A percentile compares a stretch with the other conserved stretches of the same genome.
phyloP scores from a whole-genome alignment of 2,797 vertebrate genomes.

The Myripristis murdjan region DNA sequence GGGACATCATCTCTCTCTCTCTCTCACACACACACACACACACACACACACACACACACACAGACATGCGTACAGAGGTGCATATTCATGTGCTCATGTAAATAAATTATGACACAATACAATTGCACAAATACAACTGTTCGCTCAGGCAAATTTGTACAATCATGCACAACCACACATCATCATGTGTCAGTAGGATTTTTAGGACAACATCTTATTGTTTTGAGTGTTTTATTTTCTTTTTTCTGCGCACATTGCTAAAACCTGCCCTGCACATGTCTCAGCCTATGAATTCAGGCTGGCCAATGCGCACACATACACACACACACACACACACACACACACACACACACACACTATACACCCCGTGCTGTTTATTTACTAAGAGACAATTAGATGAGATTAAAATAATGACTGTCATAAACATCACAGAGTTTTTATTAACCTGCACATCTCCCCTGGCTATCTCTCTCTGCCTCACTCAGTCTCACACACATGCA shows the following conservation, averaged over 20 bases:
- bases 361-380: not conserved
- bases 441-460: not conserved
- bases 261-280: too few species aligned
- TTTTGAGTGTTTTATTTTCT: too few species aligned
- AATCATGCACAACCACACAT: too few species aligned
- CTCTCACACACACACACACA: not conserved
- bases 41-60: slow-evolving; percentile 4
- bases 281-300: slow-evolving; percentile 1
- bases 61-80: not conserved
- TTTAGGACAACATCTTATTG: not conserved
- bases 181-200: not conserved
- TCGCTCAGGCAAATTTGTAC: too few species aligned
- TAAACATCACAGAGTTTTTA: not conserved
- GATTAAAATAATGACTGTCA: not conserved
- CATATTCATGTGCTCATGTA: too few species aligned
- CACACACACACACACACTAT: too few species aligned
- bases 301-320: too few species aligned
- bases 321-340: not conserved
- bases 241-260: too few species aligned
- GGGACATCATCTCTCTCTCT: slow-evolving; percentile 9
- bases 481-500: too few species aligned
- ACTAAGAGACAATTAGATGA: not conserved
- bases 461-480: too few species aligned
- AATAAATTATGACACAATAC: too few species aligned
- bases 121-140: too few species aligned